Conservation (phyloP, 2,888 invertebrate genomes). For the Campopleginae sp. region DNA sequence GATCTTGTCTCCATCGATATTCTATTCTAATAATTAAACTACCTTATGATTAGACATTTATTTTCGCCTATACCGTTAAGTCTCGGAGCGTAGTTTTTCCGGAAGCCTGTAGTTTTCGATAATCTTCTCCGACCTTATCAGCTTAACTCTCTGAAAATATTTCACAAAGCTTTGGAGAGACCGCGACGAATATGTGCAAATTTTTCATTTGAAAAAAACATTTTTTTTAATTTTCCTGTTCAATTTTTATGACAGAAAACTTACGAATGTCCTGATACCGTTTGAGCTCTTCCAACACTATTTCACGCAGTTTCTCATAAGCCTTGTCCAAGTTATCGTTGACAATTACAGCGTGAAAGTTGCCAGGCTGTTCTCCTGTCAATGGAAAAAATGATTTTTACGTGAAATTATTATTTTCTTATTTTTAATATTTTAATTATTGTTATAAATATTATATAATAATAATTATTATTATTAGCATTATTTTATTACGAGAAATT, state of each 20-base stretch:
- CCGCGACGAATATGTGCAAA: neutral
- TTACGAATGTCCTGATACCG: slow-evolving; percentile 83
- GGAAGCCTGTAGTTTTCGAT: slow-evolving; percentile 23
- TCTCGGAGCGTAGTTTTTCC: slow-evolving; percentile 8
- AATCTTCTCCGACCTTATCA: slow-evolving; percentile 16
- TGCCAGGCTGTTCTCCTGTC: slow-evolving; percentile 87
- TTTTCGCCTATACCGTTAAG: slow-evolving; percentile 38
- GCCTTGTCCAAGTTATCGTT: slow-evolving; percentile 94
- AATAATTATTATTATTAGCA: no score
- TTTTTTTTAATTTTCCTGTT: neutral
- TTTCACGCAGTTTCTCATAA: slow-evolving; percentile 90
- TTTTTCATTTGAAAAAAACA: neutral
- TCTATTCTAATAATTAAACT: slow-evolving; percentile 19
- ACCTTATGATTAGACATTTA: slow-evolving; percentile 30
- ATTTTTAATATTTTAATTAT: no score
- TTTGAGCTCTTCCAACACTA: slow-evolving; percentile 88
- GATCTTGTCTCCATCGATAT: neutral
- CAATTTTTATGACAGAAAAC: neutral
- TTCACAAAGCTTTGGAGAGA: neutral
- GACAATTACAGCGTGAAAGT: slow-evolving; percentile 93
- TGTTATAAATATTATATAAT: no score
- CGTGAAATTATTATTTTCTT: slow-evolving; percentile 4
- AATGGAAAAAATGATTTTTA: slow-evolving; percentile 72
- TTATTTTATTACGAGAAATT: no score
- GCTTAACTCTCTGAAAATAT: slow-evolving; percentile 58